A percentile compares a stretch with the other conserved stretches of the same genome.
phyloP scores from a whole-genome alignment of 2,113 vertebrate species.

The Scortum barcoo region DNA sequence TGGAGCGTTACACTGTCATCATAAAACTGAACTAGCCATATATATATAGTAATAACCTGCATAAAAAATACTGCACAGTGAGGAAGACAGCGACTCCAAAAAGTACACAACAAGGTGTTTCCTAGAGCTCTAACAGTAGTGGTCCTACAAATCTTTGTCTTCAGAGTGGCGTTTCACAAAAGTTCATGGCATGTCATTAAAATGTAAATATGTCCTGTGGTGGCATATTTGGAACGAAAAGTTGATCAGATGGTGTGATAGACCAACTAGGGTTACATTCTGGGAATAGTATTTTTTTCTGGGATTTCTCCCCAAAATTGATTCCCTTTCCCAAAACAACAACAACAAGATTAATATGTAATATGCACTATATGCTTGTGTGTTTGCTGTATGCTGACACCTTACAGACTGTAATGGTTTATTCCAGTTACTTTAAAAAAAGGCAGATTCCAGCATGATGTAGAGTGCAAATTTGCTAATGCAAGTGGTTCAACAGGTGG shows the following conservation, averaged over 20 bases:
- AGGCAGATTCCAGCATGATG: too few species aligned
- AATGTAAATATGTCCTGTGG: too few species aligned
- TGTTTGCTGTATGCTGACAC: background rate
- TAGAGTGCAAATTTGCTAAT: background rate
- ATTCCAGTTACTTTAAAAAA: background rate
- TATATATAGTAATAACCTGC: slow-evolving; percentile 57
- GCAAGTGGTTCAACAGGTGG: background rate
- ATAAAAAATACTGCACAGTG: background rate
- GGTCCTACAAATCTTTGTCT: background rate
- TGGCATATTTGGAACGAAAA: background rate
- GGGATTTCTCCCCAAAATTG: background rate
- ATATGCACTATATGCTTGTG: too few species aligned
- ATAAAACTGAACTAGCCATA: slow-evolving; percentile 51
- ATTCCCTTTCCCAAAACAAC: background rate
- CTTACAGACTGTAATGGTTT: background rate
- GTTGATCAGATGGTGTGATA: background rate
- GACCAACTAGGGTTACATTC: background rate
- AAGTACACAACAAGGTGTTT: background rate
- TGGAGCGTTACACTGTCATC: slow-evolving; percentile 43
- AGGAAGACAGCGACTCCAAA: slow-evolving; percentile 2
- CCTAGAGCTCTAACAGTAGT: background rate
- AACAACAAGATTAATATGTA: too few species aligned
- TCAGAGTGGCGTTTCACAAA: background rate
- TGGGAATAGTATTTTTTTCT: background rate
- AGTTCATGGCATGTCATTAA: background rate